phyloP scores from a whole-genome alignment of 1,140 invertebrate species.

The Ganaspis sp. region DNA sequence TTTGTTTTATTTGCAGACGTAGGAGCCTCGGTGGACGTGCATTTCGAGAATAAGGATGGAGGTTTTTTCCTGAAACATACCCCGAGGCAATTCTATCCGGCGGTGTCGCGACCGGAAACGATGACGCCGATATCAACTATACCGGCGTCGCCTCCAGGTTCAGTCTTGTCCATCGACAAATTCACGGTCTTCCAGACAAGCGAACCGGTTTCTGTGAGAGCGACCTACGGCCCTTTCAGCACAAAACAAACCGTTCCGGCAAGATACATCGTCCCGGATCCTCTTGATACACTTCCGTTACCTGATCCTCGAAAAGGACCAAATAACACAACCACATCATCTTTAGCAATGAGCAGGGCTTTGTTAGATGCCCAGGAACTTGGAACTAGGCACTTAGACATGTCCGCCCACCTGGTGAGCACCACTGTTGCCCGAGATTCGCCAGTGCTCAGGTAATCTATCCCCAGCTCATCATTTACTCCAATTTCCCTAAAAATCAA shows the following conservation, averaged over 20 bases:
- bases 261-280: slow-evolving; percentile 89
- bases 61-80: slow-evolving; percentile 92
- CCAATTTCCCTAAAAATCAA: background rate
- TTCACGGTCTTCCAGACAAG: slow-evolving; percentile 93
- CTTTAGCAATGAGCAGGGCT: slow-evolving; percentile 58
- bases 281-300: slow-evolving; percentile 77
- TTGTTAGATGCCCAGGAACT: slow-evolving; percentile 81
- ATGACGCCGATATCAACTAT: slow-evolving; percentile 61
- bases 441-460: slow-evolving; percentile 81
- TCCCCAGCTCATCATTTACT: background rate
- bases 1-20: slow-evolving; percentile 63
- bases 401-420: slow-evolving; percentile 93
- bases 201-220: slow-evolving; percentile 89
- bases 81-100: slow-evolving; percentile 78
- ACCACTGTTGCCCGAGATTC: slow-evolving; percentile 88
- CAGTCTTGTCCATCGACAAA: slow-evolving; percentile 84
- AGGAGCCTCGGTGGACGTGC: slow-evolving; percentile 84
- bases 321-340: slow-evolving; percentile 63
- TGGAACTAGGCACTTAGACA: slow-evolving; percentile 86
- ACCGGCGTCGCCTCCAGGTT: slow-evolving; percentile 76
- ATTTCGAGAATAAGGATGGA: slow-evolving; percentile 92
- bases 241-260: slow-evolving; percentile 95
- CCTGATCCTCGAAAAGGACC: slow-evolving; percentile 60
- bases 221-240: slow-evolving; percentile 93
- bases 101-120: slow-evolving; percentile 61